Evolutionary conservation across 1,140 invertebrate genomes (phyloP).

Genomic region (Heterodera carotae): DNA sequence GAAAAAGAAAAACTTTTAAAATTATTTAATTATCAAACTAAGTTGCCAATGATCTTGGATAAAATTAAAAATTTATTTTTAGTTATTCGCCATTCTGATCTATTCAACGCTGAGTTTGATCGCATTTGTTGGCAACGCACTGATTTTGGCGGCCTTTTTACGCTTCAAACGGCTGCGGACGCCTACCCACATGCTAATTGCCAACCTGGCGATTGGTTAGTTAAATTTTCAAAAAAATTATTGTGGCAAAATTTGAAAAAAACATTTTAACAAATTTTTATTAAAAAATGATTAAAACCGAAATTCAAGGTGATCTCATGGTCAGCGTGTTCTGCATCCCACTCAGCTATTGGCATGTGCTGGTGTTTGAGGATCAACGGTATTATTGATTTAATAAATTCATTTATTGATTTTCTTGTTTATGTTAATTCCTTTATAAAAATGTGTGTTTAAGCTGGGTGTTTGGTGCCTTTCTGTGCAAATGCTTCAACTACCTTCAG

Average conservation of each 20-base stretch:
- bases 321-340: constrained; percentile 63
- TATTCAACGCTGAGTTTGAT: constrained; percentile 57
- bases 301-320: constrained; percentile 51
- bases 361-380: constrained; percentile 65
- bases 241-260: not conserved
- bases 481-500: constrained; percentile 60
- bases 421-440: not conserved
- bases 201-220: constrained; percentile 49
- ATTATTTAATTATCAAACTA: not conserved
- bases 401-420: too few species aligned
- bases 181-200: constrained; percentile 60
- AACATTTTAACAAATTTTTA: constrained; percentile 11
- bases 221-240: not conserved
- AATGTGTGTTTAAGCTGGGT: constrained; percentile 43
- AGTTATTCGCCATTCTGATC: constrained; percentile 60
- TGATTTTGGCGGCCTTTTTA: constrained; percentile 63
- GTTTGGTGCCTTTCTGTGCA: constrained; percentile 61
- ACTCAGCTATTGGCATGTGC: constrained; percentile 63
- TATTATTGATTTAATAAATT: not conserved
- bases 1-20: too few species aligned
- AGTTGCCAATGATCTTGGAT: too few species aligned
- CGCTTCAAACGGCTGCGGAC: constrained; percentile 59
- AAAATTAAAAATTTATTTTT: too few species aligned
- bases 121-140: constrained; percentile 58
- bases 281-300: constrained; percentile 43